phyloP scores from a whole-genome alignment of 1,140 invertebrate genomes.

The Ephestia elutella region DNA sequence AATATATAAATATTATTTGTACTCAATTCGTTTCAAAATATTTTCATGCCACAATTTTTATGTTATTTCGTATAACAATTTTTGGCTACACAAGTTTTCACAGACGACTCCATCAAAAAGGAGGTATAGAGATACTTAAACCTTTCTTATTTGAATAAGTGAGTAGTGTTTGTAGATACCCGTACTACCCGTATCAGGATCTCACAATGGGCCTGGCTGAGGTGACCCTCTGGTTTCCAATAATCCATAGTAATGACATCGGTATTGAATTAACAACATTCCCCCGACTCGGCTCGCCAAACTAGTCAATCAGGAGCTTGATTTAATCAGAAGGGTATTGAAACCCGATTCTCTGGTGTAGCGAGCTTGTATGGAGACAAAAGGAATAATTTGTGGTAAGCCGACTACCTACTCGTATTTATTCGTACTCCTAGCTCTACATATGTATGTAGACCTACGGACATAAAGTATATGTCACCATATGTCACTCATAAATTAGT shows the following conservation, averaged over 20 bases:
- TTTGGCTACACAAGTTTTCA: too few relatives aligned
- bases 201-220: background rate
- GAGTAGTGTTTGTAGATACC: too few relatives aligned
- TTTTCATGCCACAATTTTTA: too few relatives aligned
- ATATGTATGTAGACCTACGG: background rate
- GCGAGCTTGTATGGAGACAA: background rate
- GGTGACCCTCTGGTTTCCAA: background rate
- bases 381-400: background rate
- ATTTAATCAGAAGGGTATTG: conserved; percentile 12
- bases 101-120: too few relatives aligned
- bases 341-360: conserved; percentile 6
- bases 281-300: background rate
- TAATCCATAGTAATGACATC: conserved; percentile 8
- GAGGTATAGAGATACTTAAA: too few relatives aligned
- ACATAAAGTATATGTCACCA: background rate
- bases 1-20: too few relatives aligned
- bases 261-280: conserved; percentile 6
- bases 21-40: too few relatives aligned
- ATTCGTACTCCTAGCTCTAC: background rate
- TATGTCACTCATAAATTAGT: too few relatives aligned
- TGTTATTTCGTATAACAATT: too few relatives aligned
- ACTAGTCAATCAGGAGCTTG: conserved; percentile 12
- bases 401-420: background rate
- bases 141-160: too few relatives aligned
- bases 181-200: too few relatives aligned